Evolutionary conservation across 1,140 invertebrate genomes (phyloP).

Genomic region (Drosophila bocki): DNA sequence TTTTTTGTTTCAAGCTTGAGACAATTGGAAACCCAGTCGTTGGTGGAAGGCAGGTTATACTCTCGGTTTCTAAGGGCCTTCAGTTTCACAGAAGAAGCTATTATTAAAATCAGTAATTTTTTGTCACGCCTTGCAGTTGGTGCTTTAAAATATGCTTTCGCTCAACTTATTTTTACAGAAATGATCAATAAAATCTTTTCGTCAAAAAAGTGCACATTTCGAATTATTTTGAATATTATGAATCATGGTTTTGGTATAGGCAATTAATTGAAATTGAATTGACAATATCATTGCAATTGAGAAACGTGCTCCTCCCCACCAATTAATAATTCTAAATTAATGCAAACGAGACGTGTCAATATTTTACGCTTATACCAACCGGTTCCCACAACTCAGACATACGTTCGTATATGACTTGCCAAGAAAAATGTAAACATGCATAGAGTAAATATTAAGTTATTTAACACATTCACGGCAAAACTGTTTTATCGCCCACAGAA

Average conservation of each 20-base stretch:
- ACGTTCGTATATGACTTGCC: neutral
- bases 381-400: slow-evolving; percentile 11
- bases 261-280: slow-evolving; percentile 1
- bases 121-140: neutral
- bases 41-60: neutral
- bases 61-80: neutral
- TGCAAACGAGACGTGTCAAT: slow-evolving; percentile 44
- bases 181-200: no score
- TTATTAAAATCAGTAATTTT: no score
- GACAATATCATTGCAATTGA: slow-evolving; percentile 22
- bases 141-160: neutral
- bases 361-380: slow-evolving; percentile 31
- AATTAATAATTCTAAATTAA: slow-evolving; percentile 43
- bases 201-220: neutral
- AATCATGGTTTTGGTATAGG: neutral
- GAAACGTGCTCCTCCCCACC: slow-evolving; percentile 24
- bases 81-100: neutral
- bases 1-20: neutral
- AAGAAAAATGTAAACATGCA: slow-evolving; percentile 15
- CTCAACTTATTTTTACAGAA: neutral
- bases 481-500: slow-evolving; percentile 11
- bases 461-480: slow-evolving; percentile 25
- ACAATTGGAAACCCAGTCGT: neutral
- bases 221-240: neutral
- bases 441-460: slow-evolving; percentile 18